phyloP scores from a whole-genome alignment of 2,888 invertebrate genomes.

The Eristalis intricaria region DNA sequence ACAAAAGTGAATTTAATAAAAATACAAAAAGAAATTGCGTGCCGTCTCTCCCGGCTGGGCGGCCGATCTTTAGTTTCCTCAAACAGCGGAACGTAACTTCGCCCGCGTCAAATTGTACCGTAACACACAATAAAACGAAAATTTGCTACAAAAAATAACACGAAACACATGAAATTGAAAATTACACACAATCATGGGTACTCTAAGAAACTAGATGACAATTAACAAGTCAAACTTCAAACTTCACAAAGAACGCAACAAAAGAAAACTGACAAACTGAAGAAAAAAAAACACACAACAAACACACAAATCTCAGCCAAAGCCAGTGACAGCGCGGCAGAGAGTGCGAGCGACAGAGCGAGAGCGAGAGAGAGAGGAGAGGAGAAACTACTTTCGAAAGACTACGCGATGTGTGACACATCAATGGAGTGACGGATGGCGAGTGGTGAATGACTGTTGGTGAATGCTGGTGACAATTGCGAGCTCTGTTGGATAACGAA shows the following conservation, averaged over 20 bases:
- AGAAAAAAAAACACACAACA: background rate
- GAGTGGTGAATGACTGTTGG: constrained; percentile 13
- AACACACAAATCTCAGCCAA: constrained; percentile 46
- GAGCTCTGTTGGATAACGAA: constrained; percentile 8
- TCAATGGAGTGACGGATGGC: constrained; percentile 14
- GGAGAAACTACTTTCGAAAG: constrained; percentile 62
- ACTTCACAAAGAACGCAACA: background rate
- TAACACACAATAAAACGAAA: constrained; percentile 28
- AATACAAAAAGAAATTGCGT: background rate
- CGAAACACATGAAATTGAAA: constrained; percentile 42
- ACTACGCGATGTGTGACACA: constrained; percentile 34
- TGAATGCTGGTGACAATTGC: constrained; percentile 48
- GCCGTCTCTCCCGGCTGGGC: background rate
- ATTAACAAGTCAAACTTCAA: constrained; percentile 40
- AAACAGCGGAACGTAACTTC: constrained; percentile 48
- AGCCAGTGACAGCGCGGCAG: constrained; percentile 11
- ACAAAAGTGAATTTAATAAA: constrained; percentile 18
- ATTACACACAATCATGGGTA: constrained; percentile 46
- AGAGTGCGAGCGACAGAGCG: background rate
- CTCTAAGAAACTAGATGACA: constrained; percentile 52
- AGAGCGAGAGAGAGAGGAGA: too few species aligned
- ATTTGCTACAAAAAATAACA: constrained; percentile 1
- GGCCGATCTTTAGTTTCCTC: constrained; percentile 12
- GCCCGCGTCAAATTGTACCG: constrained; percentile 29
- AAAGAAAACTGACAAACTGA: background rate